Evolutionary conservation across 2,797 vertebrate species (phyloP), one percentile per base, ranked within the genome.

Genomic region (Phrynocephalus vlangalii): DNA sequence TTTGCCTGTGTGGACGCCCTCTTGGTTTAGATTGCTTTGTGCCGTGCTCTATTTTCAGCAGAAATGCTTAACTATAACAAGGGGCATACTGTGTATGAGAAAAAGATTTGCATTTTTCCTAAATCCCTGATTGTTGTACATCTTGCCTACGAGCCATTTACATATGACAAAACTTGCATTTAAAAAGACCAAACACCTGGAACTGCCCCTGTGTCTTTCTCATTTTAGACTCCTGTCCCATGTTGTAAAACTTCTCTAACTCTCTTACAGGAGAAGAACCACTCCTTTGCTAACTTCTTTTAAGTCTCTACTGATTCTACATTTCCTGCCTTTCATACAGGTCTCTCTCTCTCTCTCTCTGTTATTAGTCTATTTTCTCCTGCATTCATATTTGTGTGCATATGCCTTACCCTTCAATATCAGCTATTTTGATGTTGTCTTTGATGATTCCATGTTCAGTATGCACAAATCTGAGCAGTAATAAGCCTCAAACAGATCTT

Each of bases 401-500:
- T 16, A 18, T 20, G 38, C 70, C 71, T 38, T 28, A 33, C 48
- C 63, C 76, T 82, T 87, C 85, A 89, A 86, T 82, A 92, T 90
- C 88, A 94, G 79, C 30, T 72, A 18, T 50, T 90, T 92, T 5
- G 70, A 90, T 90, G 91, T 48, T 91, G 26, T 90, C 70, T 89
- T 91, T 84, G 88, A 9, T 0, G 0, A 85, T 77, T 85, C 48
- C 85, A 88, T 87, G 84, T 91, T 86, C 71, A 85, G 79, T 67
- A 91, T 83, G 24, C 75, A 91, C 22, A 82, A 89, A 91, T 56
- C 82, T 79, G n/a, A 80, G 80, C 82, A 93, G 86, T 0, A 0
- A 0, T 78, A 33, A 80, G 11, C 88, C 91, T 94, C 89, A 95
- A 88, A 94, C 91, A 89, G 82, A 94, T 94, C 79, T 93, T 93